These are phyloP conservation scores for Dendrocopos noguchii DNA, from an alignment of 2,113 vertebrate species.

Conservation along the genomic window DNA sequence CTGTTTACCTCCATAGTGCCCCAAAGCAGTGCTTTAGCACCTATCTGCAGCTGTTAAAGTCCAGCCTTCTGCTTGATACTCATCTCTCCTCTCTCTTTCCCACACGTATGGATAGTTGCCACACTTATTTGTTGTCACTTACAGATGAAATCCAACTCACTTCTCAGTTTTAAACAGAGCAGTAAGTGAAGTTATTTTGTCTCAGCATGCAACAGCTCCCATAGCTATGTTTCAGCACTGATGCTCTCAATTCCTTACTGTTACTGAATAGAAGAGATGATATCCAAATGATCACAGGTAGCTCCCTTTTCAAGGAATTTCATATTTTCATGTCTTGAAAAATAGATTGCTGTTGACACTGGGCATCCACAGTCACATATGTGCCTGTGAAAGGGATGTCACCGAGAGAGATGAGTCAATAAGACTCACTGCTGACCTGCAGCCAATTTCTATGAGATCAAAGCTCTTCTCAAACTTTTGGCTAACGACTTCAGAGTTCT, in stretches of 20 bases:
- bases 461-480: background rate
- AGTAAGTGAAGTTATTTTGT: background rate
- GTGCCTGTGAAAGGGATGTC: background rate
- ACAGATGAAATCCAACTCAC: background rate
- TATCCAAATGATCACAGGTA: background rate
- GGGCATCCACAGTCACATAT: background rate
- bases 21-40: background rate
- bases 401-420: background rate
- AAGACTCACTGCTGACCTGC: conserved; percentile 1
- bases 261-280: background rate
- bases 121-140: background rate
- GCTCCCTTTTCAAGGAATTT: background rate
- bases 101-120: background rate
- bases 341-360: background rate
- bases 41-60: background rate
- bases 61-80: background rate
- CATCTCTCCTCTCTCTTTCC: background rate
- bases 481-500: background rate
- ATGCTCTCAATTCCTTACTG: background rate
- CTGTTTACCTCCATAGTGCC: background rate
- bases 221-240: background rate
- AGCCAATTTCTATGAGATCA: background rate
- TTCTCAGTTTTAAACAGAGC: background rate
- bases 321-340: background rate
- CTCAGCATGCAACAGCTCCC: background rate